A percentile compares a stretch with the other conserved stretches of the same genome.
Evolutionary conservation across 2,113 vertebrate genomes (phyloP).

Genomic region (Tympanuchus pallidicinctus): DNA sequence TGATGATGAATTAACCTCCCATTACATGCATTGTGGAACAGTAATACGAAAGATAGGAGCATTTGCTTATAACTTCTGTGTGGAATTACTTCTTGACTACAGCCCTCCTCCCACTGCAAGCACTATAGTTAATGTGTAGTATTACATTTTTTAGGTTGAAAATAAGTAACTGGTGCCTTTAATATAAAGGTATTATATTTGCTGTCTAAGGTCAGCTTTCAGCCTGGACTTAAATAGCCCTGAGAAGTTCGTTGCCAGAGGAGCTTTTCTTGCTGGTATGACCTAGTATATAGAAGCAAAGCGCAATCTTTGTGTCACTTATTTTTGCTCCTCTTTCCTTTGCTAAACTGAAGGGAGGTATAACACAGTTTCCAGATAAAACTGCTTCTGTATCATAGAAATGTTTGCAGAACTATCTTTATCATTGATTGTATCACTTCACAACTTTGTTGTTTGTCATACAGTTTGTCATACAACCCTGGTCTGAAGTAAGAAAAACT

Average conservation of each 20-base stretch:
- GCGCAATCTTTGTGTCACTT: not conserved
- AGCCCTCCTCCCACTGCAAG: not conserved
- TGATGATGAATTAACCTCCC: not conserved
- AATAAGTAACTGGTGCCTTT: not conserved
- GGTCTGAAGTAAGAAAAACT: not conserved
- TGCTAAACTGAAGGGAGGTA: constrained; percentile 5
- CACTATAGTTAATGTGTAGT: not conserved
- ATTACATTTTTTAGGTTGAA: not conserved
- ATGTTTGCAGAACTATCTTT: not conserved
- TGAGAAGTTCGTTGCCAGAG: not conserved
- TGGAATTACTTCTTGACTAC: not conserved
- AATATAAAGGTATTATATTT: not conserved
- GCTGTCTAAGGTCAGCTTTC: not conserved
- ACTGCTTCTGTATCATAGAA: not conserved
- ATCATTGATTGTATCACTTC: not conserved
- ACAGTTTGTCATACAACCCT: not conserved
- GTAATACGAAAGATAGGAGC: not conserved
- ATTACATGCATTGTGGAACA: not conserved
- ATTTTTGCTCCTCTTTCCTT: not conserved
- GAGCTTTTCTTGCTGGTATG: not conserved
- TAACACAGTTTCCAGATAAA: not conserved
- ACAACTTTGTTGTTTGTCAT: not conserved
- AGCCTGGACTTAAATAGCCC: not conserved
- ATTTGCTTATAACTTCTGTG: not conserved
- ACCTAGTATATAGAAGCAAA: not conserved